Evolutionary conservation across 2,888 invertebrate genomes (phyloP), one percentile per base, ranked within the genome.

Genomic region (Erannis defoliaria): DNA sequence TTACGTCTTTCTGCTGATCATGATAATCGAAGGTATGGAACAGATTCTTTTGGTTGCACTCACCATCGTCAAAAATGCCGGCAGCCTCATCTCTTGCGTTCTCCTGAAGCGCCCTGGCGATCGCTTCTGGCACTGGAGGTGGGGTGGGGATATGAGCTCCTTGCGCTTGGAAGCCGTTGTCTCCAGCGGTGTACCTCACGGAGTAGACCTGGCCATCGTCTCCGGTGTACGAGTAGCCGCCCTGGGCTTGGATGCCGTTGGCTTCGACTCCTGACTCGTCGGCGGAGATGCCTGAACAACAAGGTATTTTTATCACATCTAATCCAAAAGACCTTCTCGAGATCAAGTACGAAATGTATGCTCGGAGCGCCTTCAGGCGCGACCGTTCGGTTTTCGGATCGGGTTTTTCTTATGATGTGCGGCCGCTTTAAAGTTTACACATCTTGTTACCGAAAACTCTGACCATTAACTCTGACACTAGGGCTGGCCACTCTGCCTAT

Each of bases 131-230:
- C 5, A 94, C 84, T 0, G 94, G 94, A 0, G 94, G 94, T 0
- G 94, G 89, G 0, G 94, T 94, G 0, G 94, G 94, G 0, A 95
- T 71, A 71, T 94, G 94, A 1, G 93, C 93, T 0, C 94, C 94
- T 40, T 88, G 84, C 0, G 94, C 88, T 64, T 92, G 89, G 89
- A 94, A 94, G 0, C 92, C 92, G 70, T 91, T 89, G 67, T 72
- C 81, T 40, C 80, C 92, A 65, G 92, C 92, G 0, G 88, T 91
- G 69, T 93, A 92, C 55, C 86, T 87, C 58, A 94, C 87, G 67
- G 89, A 89, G 83, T 94, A 93, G 2, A 92, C 86, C 73, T 93
- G 93, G 2, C 94, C 95, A 56, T 95, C 95, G 5, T 94, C 94
- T 1, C 94, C 94, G 1, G 94, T 94, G 84, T 94, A 95, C 0